Conservation (phyloP, 2,113 vertebrate species). For the Muscicapa adusta region DNA sequence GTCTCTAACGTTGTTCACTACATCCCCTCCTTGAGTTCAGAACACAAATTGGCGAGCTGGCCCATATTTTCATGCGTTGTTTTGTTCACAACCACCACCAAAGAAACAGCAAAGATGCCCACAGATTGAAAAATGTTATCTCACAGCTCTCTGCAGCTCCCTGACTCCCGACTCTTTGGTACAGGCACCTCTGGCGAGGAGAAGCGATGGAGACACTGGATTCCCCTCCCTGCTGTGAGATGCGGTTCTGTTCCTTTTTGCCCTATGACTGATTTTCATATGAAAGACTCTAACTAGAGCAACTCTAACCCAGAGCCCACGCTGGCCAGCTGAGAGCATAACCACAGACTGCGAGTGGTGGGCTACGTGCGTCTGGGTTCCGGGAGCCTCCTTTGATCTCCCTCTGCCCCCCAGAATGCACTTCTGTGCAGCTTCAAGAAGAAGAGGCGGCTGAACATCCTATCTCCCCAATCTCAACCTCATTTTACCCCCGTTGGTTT, state of each 20-base stretch:
- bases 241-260: neutral
- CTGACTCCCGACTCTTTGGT: neutral
- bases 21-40: neutral
- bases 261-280: neutral
- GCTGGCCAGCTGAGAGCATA: neutral
- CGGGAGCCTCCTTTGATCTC: constrained; percentile 25
- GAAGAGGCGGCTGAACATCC: constrained; percentile 1
- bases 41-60: fast-evolving
- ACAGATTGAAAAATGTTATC: neutral
- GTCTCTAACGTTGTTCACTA: neutral
- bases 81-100: neutral
- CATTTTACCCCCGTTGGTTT: constrained; percentile 14
- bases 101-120: neutral
- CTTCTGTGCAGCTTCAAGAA: neutral
- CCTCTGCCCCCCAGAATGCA: constrained; percentile 1
- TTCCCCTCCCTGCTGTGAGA: neutral
- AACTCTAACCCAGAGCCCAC: constrained; percentile 18
- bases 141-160: neutral
- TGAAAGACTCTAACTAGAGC: neutral
- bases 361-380: constrained; percentile 3
- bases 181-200: neutral
- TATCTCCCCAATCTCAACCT: constrained; percentile 61
- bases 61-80: neutral
- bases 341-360: neutral
- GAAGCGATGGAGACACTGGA: neutral